Evolutionary conservation across 2,797 vertebrate genomes (phyloP).

Genomic region (Aeoliscus strigatus): DNA sequence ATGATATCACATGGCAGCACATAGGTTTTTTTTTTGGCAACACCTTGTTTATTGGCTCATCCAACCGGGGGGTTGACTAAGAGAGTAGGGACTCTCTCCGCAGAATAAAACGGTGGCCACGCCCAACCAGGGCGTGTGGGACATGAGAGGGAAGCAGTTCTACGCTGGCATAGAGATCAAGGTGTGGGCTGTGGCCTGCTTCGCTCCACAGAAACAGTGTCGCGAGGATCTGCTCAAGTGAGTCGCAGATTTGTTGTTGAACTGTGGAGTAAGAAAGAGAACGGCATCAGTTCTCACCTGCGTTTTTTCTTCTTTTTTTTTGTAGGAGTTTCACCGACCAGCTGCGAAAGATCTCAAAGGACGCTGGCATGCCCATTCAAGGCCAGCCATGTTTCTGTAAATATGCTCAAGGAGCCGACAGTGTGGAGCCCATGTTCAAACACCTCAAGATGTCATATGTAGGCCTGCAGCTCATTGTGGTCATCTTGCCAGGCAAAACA

Average conservation of each 20-base stretch:
- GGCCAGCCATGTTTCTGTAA: conserved; percentile 99
- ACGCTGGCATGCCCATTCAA: conserved; percentile 98
- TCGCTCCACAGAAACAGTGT: conserved; percentile 98
- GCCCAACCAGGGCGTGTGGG: conserved; percentile 99
- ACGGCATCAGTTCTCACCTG: too few relatives aligned
- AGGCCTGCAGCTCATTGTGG: conserved; percentile 96
- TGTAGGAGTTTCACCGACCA: conserved; percentile 97
- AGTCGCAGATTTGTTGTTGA: conserved; percentile 57
- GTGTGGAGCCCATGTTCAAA: conserved; percentile 99
- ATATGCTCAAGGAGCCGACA: conserved; percentile 97
- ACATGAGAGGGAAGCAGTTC: conserved; percentile 99
- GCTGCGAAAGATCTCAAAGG: conserved; percentile 97
- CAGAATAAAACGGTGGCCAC: conserved; percentile 99
- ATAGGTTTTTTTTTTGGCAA: conserved; percentile 1
- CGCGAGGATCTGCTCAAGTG: conserved; percentile 97
- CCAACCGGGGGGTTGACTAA: conserved; percentile 75
- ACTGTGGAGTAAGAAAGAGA: not conserved
- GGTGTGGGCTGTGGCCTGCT: conserved; percentile 99
- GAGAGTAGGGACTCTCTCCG: conserved; percentile 78
- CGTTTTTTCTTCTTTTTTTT: not conserved
- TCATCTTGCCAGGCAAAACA: conserved; percentile 96
- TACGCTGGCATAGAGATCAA: conserved; percentile 99
- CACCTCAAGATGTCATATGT: conserved; percentile 98
- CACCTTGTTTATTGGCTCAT: conserved; percentile 29
- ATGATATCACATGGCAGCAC: too few relatives aligned